Base-by-base conservation (phyloP, 2,113 vertebrate genomes). In the Epinephelus moara region DNA sequence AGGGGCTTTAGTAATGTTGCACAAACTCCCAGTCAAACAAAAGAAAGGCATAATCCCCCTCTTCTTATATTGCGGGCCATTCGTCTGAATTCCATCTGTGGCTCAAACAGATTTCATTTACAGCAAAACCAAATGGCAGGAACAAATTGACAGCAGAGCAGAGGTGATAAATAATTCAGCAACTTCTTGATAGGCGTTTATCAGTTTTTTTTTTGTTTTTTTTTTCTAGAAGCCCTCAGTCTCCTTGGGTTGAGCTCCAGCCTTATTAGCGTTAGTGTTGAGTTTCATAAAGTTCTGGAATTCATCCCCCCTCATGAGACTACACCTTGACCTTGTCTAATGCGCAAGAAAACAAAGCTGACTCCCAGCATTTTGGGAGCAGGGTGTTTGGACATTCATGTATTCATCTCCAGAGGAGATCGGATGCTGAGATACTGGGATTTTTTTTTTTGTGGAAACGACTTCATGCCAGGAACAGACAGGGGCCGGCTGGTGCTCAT, bases 151-250 rank as follows among this genome's bases (percentile, higher is more conserved):
- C 78, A 81, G 86, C 78, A 59, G 81, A 87, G 72, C 45, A 81
- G 82, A 74, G 66, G 67, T 52, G 75, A 91, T 93, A 87, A 94
- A 94, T 90, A 89, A 92, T 93, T 91, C 92, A 93, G 50, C 63
- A 74, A 61, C 82, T 84, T 88, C 78, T 84, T 91, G 77, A 94
- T 89, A 85, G 77, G 79, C 71, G 52, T 93, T 94, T 91, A 93
- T 92, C 86, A 85, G 27, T 69, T 70, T 67, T 74, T 72, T 84
- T 70, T 70, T 42, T 27, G 27, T 42, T 42, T 42, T 10, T 42
- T 42, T 42, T 81, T 70, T 80, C 76, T 60, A 67, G 72, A 74
- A 45, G 50, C 71, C 25, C 25, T 30, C 55, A 23, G 57, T 77
- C 69, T 83, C 61, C 57, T 72, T 73, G 68, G 33, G 69, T 42